These are phyloP conservation scores for Ophion costatus DNA, from an alignment of 2,888 invertebrate genomes.

Conservation along the genomic window DNA sequence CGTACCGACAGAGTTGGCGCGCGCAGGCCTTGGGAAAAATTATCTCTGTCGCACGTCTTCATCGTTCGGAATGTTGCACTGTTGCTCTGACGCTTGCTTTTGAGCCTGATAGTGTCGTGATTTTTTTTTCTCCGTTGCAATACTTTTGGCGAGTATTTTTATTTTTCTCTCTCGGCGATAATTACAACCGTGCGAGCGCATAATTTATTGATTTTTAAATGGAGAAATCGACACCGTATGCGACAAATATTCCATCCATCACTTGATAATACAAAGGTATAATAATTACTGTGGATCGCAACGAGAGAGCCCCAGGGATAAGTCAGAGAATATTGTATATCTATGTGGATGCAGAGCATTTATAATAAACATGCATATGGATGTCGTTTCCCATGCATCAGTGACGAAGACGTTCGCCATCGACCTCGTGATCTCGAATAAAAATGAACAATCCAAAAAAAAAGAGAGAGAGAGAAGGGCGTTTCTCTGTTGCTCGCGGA, in stretches of 20 bases:
- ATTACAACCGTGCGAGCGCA: neutral
- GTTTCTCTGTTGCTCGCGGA: conserved; percentile 33
- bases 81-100: neutral
- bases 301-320: no score
- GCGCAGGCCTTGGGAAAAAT: neutral
- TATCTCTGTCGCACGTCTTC: neutral
- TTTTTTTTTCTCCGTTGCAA: neutral
- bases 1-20: neutral
- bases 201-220: no score
- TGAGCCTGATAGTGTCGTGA: neutral
- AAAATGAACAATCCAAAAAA: conserved; percentile 22
- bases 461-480: conserved; percentile 45
- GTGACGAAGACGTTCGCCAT: conserved; percentile 14
- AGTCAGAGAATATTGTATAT: no score
- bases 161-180: neutral
- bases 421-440: conserved; percentile 52
- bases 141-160: neutral
- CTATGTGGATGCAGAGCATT: no score
- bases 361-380: no score
- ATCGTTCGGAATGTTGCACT: neutral
- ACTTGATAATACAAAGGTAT: no score
- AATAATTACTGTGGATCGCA: no score
- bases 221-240: no score
- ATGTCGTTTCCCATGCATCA: neutral
- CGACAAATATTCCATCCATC: no score